These are phyloP conservation scores for Drosophila sturtevanti DNA, from an alignment of 1,140 invertebrate species.

Conservation along the genomic window DNA sequence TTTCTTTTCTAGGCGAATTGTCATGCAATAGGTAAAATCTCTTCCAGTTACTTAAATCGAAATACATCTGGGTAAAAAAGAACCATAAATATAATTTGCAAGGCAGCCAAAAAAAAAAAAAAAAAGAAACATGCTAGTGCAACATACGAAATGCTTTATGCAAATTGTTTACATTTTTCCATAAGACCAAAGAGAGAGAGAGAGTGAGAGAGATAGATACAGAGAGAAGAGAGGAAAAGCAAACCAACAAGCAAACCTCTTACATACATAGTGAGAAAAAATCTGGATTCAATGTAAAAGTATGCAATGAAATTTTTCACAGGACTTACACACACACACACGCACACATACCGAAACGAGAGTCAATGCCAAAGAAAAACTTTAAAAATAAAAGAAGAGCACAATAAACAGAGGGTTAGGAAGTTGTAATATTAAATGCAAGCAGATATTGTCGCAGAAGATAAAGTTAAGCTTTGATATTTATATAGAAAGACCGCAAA, in stretches of 20 bases:
- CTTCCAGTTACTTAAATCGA: background rate
- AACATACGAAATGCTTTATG: slow-evolving; percentile 69
- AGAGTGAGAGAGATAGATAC: too few species aligned
- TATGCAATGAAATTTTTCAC: slow-evolving; percentile 57
- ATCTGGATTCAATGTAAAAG: slow-evolving; percentile 28
- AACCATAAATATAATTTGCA: slow-evolving; percentile 52
- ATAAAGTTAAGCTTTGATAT: slow-evolving; percentile 41
- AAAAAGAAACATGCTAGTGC: slow-evolving; percentile 14
- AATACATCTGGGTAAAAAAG: background rate
- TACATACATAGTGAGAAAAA: slow-evolving; percentile 6
- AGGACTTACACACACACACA: slow-evolving; percentile 19
- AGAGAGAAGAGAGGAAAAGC: background rate
- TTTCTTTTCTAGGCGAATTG: too few species aligned
- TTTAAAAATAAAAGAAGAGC: background rate
- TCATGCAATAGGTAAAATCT: background rate
- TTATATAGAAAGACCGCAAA: slow-evolving; percentile 67
- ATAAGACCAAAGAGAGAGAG: slow-evolving; percentile 32
- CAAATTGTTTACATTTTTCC: slow-evolving; percentile 63
- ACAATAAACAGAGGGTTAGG: slow-evolving; percentile 22
- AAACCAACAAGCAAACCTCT: background rate
- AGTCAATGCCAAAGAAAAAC: slow-evolving; percentile 23
- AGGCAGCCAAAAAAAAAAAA: slow-evolving; percentile 28
- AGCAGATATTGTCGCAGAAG: slow-evolving; percentile 11
- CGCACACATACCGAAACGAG: slow-evolving; percentile 12
- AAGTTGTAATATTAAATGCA: slow-evolving; percentile 40